phyloP scores from a whole-genome alignment of 2,113 vertebrate genomes.

The Epinephelus lanceolatus region DNA sequence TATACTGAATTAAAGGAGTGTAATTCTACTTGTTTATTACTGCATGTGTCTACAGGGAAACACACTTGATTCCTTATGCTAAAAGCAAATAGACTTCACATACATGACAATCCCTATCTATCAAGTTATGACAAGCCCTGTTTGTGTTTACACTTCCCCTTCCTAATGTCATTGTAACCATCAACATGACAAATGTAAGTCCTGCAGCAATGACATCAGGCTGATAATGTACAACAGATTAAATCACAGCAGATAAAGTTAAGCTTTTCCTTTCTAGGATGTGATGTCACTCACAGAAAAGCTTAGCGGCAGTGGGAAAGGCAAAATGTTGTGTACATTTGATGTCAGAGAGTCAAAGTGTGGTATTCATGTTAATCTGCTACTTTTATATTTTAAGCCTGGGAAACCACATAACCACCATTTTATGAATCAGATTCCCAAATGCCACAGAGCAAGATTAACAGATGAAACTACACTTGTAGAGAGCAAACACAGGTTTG shows the following conservation, averaged over 20 bases:
- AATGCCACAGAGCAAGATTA: not conserved
- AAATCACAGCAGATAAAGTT: not conserved
- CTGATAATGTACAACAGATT: not conserved
- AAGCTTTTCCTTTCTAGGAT: not conserved
- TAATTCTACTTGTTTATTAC: not conserved
- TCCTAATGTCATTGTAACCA: not conserved
- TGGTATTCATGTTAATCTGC: not conserved
- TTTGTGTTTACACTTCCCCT: not conserved
- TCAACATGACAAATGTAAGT: not conserved
- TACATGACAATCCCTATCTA: not conserved
- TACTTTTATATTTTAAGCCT: not conserved
- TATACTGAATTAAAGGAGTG: not conserved
- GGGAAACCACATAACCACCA: not conserved
- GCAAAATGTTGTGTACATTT: not conserved
- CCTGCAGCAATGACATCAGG: not conserved
- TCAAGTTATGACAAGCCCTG: not conserved
- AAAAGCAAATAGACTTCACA: not conserved
- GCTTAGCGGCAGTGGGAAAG: not conserved
- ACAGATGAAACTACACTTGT: not conserved
- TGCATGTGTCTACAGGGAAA: not conserved
- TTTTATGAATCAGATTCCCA: not conserved
- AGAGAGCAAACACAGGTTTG: not conserved
- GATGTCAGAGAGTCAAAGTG: not conserved
- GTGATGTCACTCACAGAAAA: constrained; percentile 2
- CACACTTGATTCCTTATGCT: not conserved